Conservation (phyloP, 2,113 vertebrate species). For the Larimichthys crocea region DNA sequence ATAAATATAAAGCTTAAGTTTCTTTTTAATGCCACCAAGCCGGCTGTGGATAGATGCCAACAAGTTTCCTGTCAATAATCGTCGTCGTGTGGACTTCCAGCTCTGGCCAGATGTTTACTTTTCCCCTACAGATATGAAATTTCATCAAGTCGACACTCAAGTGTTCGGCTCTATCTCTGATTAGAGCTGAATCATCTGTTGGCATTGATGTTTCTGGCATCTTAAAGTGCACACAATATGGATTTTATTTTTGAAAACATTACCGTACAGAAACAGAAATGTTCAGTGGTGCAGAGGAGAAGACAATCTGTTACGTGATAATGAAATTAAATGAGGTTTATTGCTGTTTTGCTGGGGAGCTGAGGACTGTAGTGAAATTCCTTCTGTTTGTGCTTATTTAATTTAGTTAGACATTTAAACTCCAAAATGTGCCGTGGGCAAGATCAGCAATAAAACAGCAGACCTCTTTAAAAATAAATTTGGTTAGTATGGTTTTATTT, state of each 20-base stretch:
- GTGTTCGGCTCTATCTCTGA: slow-evolving; percentile 5
- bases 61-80: slow-evolving; percentile 38
- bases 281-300: slow-evolving; percentile 1
- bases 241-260: slow-evolving; percentile 25
- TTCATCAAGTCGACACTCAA: slow-evolving; percentile 16
- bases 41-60: slow-evolving; percentile 12
- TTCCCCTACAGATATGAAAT: slow-evolving; percentile 25
- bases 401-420: slow-evolving; percentile 3
- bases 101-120: slow-evolving; percentile 23
- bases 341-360: not conserved
- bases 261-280: not conserved
- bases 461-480: not conserved
- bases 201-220: slow-evolving; percentile 8
- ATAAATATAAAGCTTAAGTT: slow-evolving; percentile 30
- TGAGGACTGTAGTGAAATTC: not conserved
- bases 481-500: not conserved
- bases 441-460: slow-evolving; percentile 16
- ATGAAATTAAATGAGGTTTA: not conserved
- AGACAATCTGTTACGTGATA: slow-evolving; percentile 10
- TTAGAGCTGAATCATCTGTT: slow-evolving; percentile 16
- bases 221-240: slow-evolving; percentile 4
- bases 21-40: slow-evolving; percentile 26
- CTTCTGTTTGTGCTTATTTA: slow-evolving; percentile 18
- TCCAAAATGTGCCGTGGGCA: not conserved
- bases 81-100: slow-evolving; percentile 24